phyloP scores from a whole-genome alignment of 2,113 vertebrate species.

The Xenotilapia flavipinnis region DNA sequence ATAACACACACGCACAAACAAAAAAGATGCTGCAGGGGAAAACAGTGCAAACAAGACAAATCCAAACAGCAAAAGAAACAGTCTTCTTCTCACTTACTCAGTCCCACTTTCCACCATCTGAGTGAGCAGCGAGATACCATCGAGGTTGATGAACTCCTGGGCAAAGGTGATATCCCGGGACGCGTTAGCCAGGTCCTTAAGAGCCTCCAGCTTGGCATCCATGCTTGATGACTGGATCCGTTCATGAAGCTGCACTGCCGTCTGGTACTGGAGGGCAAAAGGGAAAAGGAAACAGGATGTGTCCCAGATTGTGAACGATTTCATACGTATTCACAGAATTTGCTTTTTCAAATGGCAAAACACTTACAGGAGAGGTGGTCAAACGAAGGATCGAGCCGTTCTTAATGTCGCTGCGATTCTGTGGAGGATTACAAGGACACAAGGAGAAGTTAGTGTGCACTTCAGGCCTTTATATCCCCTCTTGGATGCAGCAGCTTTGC shows the following conservation, averaged over 20 bases:
- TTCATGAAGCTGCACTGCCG: constrained; percentile 87
- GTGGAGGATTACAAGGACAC: constrained; percentile 38
- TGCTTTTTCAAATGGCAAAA: background rate
- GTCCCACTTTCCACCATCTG: constrained; percentile 98
- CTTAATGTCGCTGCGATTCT: constrained; percentile 98
- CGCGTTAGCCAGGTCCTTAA: constrained; percentile 92
- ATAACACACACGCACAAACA: background rate
- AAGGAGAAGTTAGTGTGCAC: background rate
- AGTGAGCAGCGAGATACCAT: constrained; percentile 92
- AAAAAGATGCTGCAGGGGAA: background rate
- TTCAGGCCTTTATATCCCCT: background rate
- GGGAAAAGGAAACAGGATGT: background rate
- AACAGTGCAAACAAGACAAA: background rate
- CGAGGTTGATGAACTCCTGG: constrained; percentile 97
- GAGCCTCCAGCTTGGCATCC: constrained; percentile 92
- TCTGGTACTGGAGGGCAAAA: constrained; percentile 76
- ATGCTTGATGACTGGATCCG: constrained; percentile 94
- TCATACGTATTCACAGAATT: background rate
- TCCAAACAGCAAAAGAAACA: background rate
- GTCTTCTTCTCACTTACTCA: constrained; percentile 78
- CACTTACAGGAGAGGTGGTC: constrained; percentile 92
- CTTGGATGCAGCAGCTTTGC: background rate
- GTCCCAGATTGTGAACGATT: background rate
- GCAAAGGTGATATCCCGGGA: constrained; percentile 95
- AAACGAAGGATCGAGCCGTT: constrained; percentile 93